These are phyloP conservation scores for Torymus aiolomorphi DNA, from an alignment of 2,888 invertebrate genomes.

Conservation along the genomic window DNA sequence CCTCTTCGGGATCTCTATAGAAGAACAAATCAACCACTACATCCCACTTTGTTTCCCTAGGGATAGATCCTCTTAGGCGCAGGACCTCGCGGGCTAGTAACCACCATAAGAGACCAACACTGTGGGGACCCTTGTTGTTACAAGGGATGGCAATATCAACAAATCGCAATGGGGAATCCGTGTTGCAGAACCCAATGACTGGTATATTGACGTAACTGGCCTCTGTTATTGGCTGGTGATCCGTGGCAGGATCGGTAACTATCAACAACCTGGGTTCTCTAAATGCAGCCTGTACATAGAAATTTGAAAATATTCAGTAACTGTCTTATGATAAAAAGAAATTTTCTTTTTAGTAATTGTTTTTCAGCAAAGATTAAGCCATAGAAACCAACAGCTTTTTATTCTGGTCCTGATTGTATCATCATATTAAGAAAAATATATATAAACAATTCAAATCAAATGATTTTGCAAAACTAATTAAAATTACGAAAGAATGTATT, in stretches of 20 bases:
- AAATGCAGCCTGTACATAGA: conserved; percentile 86
- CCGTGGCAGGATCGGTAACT: conserved; percentile 95
- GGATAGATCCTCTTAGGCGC: conserved; percentile 93
- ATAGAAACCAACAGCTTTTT: conserved; percentile 65
- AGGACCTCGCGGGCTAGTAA: conserved; percentile 96
- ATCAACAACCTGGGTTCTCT: conserved; percentile 97
- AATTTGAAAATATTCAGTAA: not conserved
- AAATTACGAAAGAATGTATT: too few species aligned
- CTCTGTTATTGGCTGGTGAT: conserved; percentile 98
- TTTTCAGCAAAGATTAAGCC: conserved; percentile 73
- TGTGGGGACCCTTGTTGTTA: conserved; percentile 97
- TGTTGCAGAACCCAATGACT: conserved; percentile 98
- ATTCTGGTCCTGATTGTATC: conserved; percentile 63
- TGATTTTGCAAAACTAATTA: too few species aligned
- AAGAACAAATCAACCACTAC: conserved; percentile 99
- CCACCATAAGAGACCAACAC: conserved; percentile 99
- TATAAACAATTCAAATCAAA: too few species aligned
- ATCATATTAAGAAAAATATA: conserved; percentile 58
- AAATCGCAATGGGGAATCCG: conserved; percentile 96
- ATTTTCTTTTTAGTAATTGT: too few species aligned
- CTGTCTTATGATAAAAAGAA: not conserved
- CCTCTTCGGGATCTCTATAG: conserved; percentile 99
- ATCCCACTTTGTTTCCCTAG: conserved; percentile 95
- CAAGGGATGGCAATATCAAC: conserved; percentile 99
- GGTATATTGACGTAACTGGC: conserved; percentile 99